phyloP scores from a whole-genome alignment of 2,888 invertebrate genomes.

The Brachypalpus laphriformis region DNA sequence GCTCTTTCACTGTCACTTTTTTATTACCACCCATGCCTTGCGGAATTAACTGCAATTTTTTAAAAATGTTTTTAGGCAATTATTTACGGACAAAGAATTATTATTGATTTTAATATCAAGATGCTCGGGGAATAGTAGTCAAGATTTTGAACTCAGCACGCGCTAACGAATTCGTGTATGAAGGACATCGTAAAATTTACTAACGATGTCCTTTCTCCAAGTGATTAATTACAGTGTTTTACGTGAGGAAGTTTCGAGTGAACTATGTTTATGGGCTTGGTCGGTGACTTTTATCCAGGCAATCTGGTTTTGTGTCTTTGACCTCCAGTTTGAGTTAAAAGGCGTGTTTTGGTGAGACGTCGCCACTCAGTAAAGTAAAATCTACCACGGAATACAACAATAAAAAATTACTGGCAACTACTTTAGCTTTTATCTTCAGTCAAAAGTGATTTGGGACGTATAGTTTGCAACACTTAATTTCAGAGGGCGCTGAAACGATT shows the following conservation, averaged over 20 bases:
- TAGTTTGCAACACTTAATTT: too few relatives aligned
- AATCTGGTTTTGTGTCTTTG: not conserved
- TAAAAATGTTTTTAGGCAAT: not conserved
- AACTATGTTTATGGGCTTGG: not conserved
- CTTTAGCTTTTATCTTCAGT: too few relatives aligned
- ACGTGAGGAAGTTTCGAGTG: not conserved
- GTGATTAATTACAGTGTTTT: not conserved
- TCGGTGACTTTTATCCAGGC: not conserved
- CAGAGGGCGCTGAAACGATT: too few relatives aligned
- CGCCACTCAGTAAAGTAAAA: too few relatives aligned
- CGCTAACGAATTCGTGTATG: not conserved
- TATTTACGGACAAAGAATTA: not conserved
- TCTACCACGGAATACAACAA: too few relatives aligned
- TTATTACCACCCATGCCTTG: constrained; percentile 32
- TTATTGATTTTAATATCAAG: not conserved
- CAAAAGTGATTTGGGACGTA: too few relatives aligned
- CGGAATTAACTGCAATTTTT: constrained; percentile 3
- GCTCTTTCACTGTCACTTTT: constrained; percentile 58
- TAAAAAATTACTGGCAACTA: too few relatives aligned
- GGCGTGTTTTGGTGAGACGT: too few relatives aligned
- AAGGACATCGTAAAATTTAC: not conserved
- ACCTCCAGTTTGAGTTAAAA: too few relatives aligned
- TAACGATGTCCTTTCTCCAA: not conserved
- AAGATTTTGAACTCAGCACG: not conserved
- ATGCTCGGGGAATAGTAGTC: not conserved